phyloP scores from a whole-genome alignment of 2,797 vertebrate species.

The Gastrophryne carolinensis region DNA sequence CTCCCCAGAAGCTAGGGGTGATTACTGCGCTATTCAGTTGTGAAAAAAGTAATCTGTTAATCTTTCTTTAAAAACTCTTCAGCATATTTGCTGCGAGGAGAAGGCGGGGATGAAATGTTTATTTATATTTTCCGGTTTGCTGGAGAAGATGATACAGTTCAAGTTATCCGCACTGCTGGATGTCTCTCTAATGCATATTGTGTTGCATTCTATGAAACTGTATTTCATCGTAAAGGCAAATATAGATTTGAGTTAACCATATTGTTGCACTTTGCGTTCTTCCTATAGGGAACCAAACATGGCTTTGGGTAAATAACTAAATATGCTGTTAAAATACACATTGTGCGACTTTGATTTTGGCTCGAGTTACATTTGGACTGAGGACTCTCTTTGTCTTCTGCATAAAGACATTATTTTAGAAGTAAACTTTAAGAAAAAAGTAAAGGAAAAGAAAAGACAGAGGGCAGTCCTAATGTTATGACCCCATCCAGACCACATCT shows the following conservation, averaged over 20 bases:
- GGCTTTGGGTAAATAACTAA: no score
- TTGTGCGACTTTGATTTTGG: no score
- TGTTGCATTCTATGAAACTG: not conserved
- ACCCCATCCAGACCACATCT: no score
- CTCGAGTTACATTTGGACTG: no score
- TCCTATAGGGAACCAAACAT: not conserved
- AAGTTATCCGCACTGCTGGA: conserved; percentile 4
- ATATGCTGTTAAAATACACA: no score
- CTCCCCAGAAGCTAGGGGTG: conserved; percentile 44
- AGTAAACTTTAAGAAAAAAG: no score
- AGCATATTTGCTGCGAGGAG: conserved; percentile 37
- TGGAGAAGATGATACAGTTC: conserved; percentile 22
- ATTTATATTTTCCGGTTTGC: conserved; percentile 31
- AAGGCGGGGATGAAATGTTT: conserved; percentile 19
- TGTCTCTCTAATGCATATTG: conserved; percentile 11
- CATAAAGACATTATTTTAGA: no score
- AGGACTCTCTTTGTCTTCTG: no score
- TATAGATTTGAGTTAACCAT: not conserved
- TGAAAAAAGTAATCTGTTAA: conserved; percentile 46
- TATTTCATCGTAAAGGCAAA: not conserved
- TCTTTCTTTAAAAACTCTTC: conserved; percentile 41
- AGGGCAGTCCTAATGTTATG: no score
- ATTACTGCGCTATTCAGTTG: conserved; percentile 47
- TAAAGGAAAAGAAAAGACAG: no score
- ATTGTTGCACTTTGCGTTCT: not conserved